Percentiles rank a stretch among this genome's conserved stretches.
Evolutionary conservation across 2,888 invertebrate species (phyloP).

Genomic region (Platycnemis pennipes): DNA sequence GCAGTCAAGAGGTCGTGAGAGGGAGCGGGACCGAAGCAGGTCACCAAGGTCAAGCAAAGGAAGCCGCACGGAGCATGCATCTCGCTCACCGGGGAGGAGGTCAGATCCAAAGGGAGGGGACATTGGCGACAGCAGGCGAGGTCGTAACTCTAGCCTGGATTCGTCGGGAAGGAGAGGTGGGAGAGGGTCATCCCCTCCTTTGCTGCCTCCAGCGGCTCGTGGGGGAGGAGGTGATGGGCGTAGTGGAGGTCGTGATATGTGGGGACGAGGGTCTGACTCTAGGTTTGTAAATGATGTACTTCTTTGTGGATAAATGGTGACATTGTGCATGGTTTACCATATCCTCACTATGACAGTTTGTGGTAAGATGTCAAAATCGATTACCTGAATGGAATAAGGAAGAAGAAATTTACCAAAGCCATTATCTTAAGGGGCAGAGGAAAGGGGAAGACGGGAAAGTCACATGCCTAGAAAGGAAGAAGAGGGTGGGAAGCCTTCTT

Average conservation of each 20-base stretch:
- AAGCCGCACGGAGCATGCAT: neutral
- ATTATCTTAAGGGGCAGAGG: no score
- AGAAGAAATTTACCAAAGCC: no score
- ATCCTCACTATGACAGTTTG: no score
- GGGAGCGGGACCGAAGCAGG: slow-evolving; percentile 43
- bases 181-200: neutral
- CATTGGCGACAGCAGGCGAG: slow-evolving; percentile 3
- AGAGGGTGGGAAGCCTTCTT: no score
- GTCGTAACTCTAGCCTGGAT: slow-evolving; percentile 55
- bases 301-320: no score
- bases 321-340: no score
- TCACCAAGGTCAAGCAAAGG: slow-evolving; percentile 39
- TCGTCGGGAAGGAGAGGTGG: slow-evolving; percentile 52
- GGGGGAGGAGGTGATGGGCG: slow-evolving; percentile 37
- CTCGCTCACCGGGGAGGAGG: slow-evolving; percentile 43
- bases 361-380: no score
- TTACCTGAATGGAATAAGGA: no score
- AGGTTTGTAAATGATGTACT: slow-evolving; percentile 28
- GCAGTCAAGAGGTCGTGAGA: slow-evolving; percentile 48
- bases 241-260: neutral
- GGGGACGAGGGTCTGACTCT: slow-evolving; percentile 57
- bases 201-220: slow-evolving; percentile 49
- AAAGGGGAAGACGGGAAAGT: no score
- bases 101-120: slow-evolving; percentile 31
- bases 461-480: no score